Conservation (phyloP, 2,888 invertebrate species). For the Diarsia mendica region DNA sequence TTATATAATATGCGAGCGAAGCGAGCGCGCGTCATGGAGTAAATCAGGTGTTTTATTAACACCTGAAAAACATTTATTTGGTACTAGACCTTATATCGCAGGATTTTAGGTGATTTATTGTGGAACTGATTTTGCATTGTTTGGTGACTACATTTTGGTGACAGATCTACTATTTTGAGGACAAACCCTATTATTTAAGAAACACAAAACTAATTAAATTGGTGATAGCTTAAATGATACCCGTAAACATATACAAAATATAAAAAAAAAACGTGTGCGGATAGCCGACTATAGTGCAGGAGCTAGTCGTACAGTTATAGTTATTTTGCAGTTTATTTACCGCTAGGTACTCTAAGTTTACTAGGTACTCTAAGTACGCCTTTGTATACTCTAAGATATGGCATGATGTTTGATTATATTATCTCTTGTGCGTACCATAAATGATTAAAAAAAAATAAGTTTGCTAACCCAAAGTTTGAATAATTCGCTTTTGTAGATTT, state of each 20-base stretch:
- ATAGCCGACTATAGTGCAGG: neutral
- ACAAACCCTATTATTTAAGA: too few relatives aligned
- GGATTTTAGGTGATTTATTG: too few relatives aligned
- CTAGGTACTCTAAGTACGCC: neutral
- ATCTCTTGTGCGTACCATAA: neutral
- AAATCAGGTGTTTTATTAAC: too few relatives aligned
- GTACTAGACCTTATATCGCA: too few relatives aligned
- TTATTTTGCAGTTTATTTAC: neutral
- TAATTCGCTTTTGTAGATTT: neutral
- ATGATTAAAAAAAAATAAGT: neutral
- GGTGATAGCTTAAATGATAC: too few relatives aligned
- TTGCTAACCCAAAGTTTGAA: neutral
- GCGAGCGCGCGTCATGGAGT: too few relatives aligned
- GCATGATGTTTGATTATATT: neutral
- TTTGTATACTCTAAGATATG: neutral
- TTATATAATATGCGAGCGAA: too few relatives aligned
- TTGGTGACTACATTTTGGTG: too few relatives aligned
- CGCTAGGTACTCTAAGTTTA: neutral
- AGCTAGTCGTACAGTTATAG: neutral
- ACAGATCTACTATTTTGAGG: too few relatives aligned
- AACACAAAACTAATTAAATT: too few relatives aligned
- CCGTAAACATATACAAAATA: constrained; percentile 15
- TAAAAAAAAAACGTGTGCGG: neutral
- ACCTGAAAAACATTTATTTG: too few relatives aligned
- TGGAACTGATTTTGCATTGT: too few relatives aligned